Base-by-base conservation (phyloP, 2,113 vertebrate species). In the Lepisosteus osseus region DNA sequence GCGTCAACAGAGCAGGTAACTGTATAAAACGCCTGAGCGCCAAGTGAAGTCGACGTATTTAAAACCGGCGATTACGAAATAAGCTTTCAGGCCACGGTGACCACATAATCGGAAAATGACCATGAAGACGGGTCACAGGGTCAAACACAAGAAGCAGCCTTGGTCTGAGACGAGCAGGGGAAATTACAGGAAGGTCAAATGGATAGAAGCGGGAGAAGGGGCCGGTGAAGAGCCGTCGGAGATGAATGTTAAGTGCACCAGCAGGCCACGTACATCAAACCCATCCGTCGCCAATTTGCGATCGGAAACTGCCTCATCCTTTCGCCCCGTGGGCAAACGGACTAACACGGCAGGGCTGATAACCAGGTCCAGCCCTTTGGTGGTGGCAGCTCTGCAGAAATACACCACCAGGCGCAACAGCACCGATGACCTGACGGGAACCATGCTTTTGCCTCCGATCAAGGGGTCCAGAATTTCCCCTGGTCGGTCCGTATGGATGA, bases 391-490 rank as follows among this genome's bases (percentile, higher is more conserved):
- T 9, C 7, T n/a, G 11, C 69, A 15, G 44, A 54, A 5, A 11
- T 59, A 65, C 13, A 75, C 74, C 57, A 47, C 56, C 6, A 76
- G 79, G 56, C 67, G n/a, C 12, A 54, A 17, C 0, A 57, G 51
- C 0, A 5, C 41, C 44, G n/a, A 61, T 9, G 17, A 59, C 41
- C 14, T 44, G n/a, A 15, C 69, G 3, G 69, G 59, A 51, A 72
- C 68, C 61, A 15, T 72, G 17, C 67, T 69, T 13, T 71, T 91
- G 3, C 88, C 86, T 3, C 89, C 86, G 0, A 90, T 90, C 70
- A 78, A 54, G 41, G 65, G 62, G 51, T 78, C 73, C 4, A 80
- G 67, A 72, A 42, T 74, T 42, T 57, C 17, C 61, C 13, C 61
- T 12, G 7, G 74, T 3, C 74, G 72, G 59, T 78, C 45, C 1